Percentiles rank a stretch among this genome's conserved stretches.
These are phyloP conservation scores for Phallusia fumigata DNA, from an alignment of 23 tunicate genomes.

Conservation along the genomic window DNA sequence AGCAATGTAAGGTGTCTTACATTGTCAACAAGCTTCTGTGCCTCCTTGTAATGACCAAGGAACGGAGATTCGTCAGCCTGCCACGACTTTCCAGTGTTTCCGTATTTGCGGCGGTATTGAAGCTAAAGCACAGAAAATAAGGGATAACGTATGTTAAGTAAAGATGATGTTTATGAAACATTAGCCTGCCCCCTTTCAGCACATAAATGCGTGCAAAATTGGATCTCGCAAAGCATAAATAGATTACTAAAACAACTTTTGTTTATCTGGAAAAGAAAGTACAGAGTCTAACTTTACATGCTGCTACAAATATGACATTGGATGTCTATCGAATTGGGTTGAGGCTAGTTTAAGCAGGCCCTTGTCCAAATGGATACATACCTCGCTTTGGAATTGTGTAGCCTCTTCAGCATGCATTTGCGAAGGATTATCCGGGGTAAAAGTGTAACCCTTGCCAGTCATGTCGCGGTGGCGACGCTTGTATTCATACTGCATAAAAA, in stretches of 20 bases:
- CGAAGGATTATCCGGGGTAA: conserved; percentile 75
- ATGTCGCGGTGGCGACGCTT: conserved; percentile 86
- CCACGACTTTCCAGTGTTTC: conserved; percentile 93
- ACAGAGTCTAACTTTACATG: too few relatives aligned
- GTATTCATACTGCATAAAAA: conserved; percentile 85
- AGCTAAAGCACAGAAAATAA: conserved; percentile 32
- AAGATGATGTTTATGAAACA: too few relatives aligned
- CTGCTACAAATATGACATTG: too few relatives aligned
- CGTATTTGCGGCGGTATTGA: conserved; percentile 80
- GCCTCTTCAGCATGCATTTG: conserved; percentile 84
- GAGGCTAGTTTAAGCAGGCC: too few relatives aligned
- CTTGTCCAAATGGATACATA: too few relatives aligned
- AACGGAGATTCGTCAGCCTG: conserved; percentile 80
- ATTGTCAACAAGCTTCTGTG: conserved; percentile 81
- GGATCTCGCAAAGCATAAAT: too few relatives aligned
- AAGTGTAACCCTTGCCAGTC: conserved; percentile 88
- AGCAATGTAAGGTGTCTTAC: conserved; percentile 22
- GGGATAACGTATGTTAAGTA: too few relatives aligned
- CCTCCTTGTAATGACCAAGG: conserved; percentile 73
- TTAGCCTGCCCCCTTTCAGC: too few relatives aligned
- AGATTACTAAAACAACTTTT: too few relatives aligned
- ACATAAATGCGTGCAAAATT: too few relatives aligned
- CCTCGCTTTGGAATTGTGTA: conserved; percentile 80
- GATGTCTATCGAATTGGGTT: too few relatives aligned
- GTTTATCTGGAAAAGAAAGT: too few relatives aligned